A percentile compares a stretch with the other conserved stretches of the same genome.
These are phyloP conservation scores for Lasiurus cinereus DNA, from an alignment of 2,113 vertebrate genomes.

Conservation along the genomic window DNA sequence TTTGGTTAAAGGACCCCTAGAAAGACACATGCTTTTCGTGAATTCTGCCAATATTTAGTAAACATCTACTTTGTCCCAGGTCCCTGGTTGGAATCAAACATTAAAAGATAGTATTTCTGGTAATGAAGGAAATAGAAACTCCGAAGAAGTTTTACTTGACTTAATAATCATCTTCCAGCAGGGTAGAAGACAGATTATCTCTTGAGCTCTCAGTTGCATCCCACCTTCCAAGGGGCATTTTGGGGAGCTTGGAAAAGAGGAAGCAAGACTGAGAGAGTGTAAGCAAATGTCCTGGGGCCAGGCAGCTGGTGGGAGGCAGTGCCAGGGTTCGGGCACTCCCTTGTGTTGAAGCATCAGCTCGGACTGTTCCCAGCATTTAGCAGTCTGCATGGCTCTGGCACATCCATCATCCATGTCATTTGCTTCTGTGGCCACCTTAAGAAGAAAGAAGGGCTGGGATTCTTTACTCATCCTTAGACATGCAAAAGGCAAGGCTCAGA, in stretches of 20 bases:
- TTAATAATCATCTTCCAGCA: neutral
- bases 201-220: neutral
- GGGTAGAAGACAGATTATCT: neutral
- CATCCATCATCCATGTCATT: neutral
- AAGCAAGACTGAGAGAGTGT: neutral
- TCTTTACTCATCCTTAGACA: neutral
- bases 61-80: neutral
- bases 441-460: neutral
- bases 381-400: accelerated
- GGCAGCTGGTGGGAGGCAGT: neutral
- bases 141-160: neutral
- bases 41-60: neutral
- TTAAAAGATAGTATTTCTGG: neutral
- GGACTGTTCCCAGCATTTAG: neutral
- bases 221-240: too few species aligned
- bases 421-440: accelerated
- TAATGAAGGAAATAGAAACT: neutral
- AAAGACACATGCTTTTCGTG: neutral
- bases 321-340: neutral
- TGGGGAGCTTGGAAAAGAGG: neutral
- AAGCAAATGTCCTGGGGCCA: neutral
- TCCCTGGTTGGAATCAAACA: neutral
- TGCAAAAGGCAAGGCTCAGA: too few species aligned
- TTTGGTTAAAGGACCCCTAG: neutral
- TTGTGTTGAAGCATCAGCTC: neutral